A percentile compares a stretch with the other conserved stretches of the same genome.
Conservation (phyloP, 2,888 invertebrate genomes). For the Meganola albula region DNA sequence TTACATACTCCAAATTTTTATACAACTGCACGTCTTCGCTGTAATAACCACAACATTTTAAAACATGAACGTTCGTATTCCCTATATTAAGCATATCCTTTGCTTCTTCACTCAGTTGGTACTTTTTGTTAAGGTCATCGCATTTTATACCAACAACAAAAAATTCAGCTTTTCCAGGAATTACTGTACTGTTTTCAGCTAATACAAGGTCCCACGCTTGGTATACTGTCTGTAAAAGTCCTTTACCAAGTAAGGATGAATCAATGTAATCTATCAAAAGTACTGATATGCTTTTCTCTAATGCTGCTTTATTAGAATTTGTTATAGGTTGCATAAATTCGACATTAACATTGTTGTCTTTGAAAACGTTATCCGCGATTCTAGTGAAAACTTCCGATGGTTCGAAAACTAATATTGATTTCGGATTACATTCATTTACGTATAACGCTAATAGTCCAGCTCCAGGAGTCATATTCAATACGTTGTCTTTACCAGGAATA, state of each 20-base stretch:
- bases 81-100: conserved; percentile 12
- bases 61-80: conserved; percentile 13
- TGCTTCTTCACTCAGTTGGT: conserved; percentile 5
- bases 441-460: conserved; percentile 76
- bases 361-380: conserved; percentile 15
- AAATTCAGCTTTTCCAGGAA: conserved; percentile 20
- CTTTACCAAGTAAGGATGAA: conserved; percentile 15
- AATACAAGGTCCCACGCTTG: conserved; percentile 76
- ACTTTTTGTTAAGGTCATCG: conserved; percentile 12
- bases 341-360: conserved; percentile 19
- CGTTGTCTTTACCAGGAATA: conserved; percentile 12
- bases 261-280: conserved; percentile 17
- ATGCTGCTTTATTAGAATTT: conserved; percentile 52
- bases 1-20: conserved; percentile 17
- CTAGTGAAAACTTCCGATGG: conserved; percentile 9
- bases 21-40: conserved; percentile 19
- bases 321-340: conserved; percentile 77
- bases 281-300: conserved; percentile 9
- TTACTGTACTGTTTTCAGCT: conserved; percentile 6
- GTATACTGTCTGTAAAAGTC: conserved; percentile 74
- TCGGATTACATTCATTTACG: conserved; percentile 68
- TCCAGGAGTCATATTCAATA: conserved; percentile 16
- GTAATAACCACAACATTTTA: conserved; percentile 9
- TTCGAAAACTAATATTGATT: conserved; percentile 19
- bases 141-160: conserved; percentile 15